Evolutionary conservation across 1,140 invertebrate genomes (phyloP).

Genomic region (silkworm (Bombyx mori)): DNA sequence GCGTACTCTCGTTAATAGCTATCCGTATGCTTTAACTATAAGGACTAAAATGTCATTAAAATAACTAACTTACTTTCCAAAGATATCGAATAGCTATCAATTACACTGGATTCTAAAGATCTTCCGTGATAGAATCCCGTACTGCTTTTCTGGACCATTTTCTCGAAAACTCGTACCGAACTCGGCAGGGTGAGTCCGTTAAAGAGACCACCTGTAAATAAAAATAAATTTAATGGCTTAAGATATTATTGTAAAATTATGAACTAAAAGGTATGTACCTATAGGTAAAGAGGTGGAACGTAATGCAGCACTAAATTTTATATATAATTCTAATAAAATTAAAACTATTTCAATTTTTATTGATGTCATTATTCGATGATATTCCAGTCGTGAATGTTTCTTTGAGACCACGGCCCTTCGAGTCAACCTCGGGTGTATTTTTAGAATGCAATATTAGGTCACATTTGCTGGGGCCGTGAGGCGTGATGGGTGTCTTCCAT

Average conservation of each 20-base stretch:
- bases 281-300: too few species aligned
- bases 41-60: background rate
- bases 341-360: too few species aligned
- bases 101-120: constrained; percentile 27
- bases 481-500: background rate
- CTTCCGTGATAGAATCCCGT: constrained; percentile 34
- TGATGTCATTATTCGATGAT: too few species aligned
- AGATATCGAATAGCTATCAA: constrained; percentile 46
- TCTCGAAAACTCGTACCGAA: constrained; percentile 37
- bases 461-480: constrained; percentile 20
- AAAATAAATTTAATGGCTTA: background rate
- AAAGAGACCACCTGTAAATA: constrained; percentile 48
- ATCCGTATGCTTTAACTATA: too few species aligned
- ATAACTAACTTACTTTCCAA: constrained; percentile 44
- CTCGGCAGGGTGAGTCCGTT: constrained; percentile 31
- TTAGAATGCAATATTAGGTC: constrained; percentile 12
- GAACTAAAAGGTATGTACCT: too few species aligned
- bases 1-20: too few species aligned
- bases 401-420: constrained; percentile 47
- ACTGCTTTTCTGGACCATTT: constrained; percentile 26
- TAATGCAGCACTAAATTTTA: too few species aligned
- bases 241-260: too few species aligned
- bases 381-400: too few species aligned
- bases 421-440: too few species aligned
- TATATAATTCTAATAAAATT: too few species aligned